phyloP scores from a whole-genome alignment of 1,140 invertebrate genomes.

The Listronotus oregonensis region DNA sequence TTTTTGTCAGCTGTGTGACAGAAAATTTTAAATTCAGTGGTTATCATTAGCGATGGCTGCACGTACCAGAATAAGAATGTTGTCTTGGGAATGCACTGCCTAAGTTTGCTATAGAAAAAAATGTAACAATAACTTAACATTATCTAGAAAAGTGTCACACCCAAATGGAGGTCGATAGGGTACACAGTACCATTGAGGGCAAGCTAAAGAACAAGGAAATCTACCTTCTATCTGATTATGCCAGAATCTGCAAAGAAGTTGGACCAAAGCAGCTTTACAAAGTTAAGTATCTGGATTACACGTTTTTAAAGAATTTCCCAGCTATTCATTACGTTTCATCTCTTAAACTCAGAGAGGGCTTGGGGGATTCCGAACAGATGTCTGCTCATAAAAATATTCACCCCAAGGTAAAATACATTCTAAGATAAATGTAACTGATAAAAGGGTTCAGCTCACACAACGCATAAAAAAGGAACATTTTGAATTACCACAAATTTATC shows the following conservation, averaged over 20 bases:
- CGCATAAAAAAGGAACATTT: too few relatives aligned
- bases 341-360: too few relatives aligned
- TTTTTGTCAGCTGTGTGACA: slow-evolving; percentile 43
- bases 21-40: background rate
- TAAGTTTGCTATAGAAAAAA: slow-evolving; percentile 18
- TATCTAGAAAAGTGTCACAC: slow-evolving; percentile 48
- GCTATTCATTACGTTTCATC: too few relatives aligned
- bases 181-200: slow-evolving; percentile 46
- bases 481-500: too few relatives aligned
- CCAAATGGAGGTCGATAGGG: slow-evolving; percentile 50
- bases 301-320: background rate
- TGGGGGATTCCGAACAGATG: too few relatives aligned
- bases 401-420: too few relatives aligned
- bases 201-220: slow-evolving; percentile 38
- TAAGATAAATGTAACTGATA: too few relatives aligned
- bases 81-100: slow-evolving; percentile 30
- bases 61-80: slow-evolving; percentile 34
- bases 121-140: slow-evolving; percentile 36
- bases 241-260: slow-evolving; percentile 37
- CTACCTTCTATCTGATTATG: slow-evolving; percentile 35
- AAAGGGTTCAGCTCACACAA: too few relatives aligned
- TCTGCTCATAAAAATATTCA: too few relatives aligned
- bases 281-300: slow-evolving; percentile 26
- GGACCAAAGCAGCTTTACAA: slow-evolving; percentile 30
- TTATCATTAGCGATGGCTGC: slow-evolving; percentile 30